These are phyloP conservation scores for Encarsia formosa DNA, from an alignment of 2,888 invertebrate genomes.

Conservation along the genomic window DNA sequence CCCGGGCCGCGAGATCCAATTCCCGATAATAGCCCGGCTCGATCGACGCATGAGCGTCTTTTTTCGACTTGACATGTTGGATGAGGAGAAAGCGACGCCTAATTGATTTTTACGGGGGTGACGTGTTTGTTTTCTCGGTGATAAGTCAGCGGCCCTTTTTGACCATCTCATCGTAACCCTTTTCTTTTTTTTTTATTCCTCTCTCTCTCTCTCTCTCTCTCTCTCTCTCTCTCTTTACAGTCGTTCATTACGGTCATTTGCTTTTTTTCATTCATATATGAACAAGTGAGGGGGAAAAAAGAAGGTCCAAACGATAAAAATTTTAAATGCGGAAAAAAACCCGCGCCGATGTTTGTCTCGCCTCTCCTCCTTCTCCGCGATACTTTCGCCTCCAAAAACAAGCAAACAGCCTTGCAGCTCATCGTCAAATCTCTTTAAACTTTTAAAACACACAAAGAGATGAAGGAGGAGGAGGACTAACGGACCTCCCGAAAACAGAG, in stretches of 20 bases:
- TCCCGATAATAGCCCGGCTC: too few species aligned
- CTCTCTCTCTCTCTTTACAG: neutral
- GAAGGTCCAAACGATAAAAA: neutral
- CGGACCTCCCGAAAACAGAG: too few species aligned
- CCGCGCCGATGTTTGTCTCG: neutral
- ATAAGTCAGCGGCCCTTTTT: too few species aligned
- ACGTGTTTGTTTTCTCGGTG: too few species aligned
- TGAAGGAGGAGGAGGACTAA: too few species aligned
- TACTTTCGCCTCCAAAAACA: neutral
- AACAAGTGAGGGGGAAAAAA: neutral
- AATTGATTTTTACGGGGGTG: too few species aligned
- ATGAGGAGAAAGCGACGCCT: too few species aligned
- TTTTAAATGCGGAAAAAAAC: neutral
- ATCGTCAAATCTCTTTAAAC: conserved; percentile 17
- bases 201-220: neutral
- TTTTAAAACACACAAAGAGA: conserved; percentile 15
- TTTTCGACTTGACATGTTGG: too few species aligned
- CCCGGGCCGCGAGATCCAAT: too few species aligned
- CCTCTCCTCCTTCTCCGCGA: neutral
- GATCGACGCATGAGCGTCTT: too few species aligned
- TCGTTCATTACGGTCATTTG: too few species aligned
- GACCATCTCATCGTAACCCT: neutral
- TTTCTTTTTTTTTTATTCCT: neutral
- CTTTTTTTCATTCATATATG: too few species aligned
- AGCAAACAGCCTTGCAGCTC: conserved; percentile 2